Percentiles rank a stretch among this genome's conserved stretches.
Conservation (phyloP, 2,797 vertebrate species). For the Sphenodon punctatus region DNA sequence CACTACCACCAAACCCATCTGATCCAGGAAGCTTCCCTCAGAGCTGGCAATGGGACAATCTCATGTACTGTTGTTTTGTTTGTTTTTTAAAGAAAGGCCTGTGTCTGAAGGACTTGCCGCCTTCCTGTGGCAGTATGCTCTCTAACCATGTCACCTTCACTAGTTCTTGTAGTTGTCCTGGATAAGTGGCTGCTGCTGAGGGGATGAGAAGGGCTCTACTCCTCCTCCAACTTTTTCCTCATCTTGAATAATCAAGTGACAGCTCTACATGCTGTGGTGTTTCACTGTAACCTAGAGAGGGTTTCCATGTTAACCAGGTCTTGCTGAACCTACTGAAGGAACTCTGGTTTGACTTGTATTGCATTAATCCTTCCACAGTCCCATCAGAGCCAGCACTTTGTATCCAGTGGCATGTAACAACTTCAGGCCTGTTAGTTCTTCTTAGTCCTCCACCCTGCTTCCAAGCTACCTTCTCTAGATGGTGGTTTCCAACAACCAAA, state of each 20-base stretch:
- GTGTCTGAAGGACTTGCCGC: constrained; percentile 47
- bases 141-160: constrained; percentile 28
- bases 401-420: background rate
- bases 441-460: background rate
- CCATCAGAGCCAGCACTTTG: background rate
- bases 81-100: background rate
- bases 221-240: background rate
- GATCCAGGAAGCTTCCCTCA: constrained; percentile 60
- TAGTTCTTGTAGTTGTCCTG: constrained; percentile 35
- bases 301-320: background rate
- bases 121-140: too few relatives aligned
- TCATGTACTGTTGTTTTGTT: constrained; percentile 7
- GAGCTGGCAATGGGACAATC: background rate
- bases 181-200: constrained; percentile 33
- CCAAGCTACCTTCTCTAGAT: background rate
- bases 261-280: constrained; percentile 22
- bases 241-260: constrained; percentile 20
- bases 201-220: constrained; percentile 10
- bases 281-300: background rate
- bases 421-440: background rate
- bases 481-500: background rate
- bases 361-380: background rate
- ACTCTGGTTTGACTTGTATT: background rate
- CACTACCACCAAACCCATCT: constrained; percentile 90
- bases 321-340: constrained; percentile 25